Evolutionary conservation across 2,888 invertebrate species (phyloP).

Genomic region (Eulithis prunata): DNA sequence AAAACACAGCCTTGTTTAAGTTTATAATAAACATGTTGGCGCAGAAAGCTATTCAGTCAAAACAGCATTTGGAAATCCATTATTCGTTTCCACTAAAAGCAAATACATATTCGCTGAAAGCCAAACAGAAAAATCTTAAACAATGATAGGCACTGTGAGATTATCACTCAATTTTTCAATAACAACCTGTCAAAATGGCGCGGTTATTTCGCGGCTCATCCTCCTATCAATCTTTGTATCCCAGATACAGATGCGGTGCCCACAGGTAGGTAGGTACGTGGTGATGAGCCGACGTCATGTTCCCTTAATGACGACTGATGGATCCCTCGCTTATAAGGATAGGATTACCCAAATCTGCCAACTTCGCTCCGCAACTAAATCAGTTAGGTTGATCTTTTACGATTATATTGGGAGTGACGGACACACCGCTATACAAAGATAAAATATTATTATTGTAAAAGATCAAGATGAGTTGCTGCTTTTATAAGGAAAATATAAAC

Average conservation of each 20-base stretch:
- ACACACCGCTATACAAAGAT: conserved; percentile 30
- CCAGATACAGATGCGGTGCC: conserved; percentile 38
- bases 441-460: conserved; percentile 27
- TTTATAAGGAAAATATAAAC: conserved; percentile 38
- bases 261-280: conserved; percentile 61
- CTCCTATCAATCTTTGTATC: conserved; percentile 74
- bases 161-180: conserved; percentile 82
- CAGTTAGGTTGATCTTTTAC: conserved; percentile 59
- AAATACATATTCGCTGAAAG: conserved; percentile 39
- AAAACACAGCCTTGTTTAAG: conserved; percentile 13
- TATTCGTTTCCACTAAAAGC: conserved; percentile 39
- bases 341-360: conserved; percentile 68
- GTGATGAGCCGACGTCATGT: conserved; percentile 54
- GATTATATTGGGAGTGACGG: conserved; percentile 49
- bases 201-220: conserved; percentile 50
- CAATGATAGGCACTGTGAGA: conserved; percentile 60
- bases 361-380: conserved; percentile 66
- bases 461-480: conserved; percentile 32
- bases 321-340: conserved; percentile 72
- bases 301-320: conserved; percentile 80
- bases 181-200: conserved; percentile 73
- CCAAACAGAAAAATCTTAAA: conserved; percentile 62
- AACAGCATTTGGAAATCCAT: conserved; percentile 36
- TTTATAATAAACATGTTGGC: conserved; percentile 22
- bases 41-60: conserved; percentile 27